Percentiles rank a stretch among this genome's conserved stretches.
phyloP scores from a whole-genome alignment of 2,888 invertebrate genomes.

The Drosophila gaucha region DNA sequence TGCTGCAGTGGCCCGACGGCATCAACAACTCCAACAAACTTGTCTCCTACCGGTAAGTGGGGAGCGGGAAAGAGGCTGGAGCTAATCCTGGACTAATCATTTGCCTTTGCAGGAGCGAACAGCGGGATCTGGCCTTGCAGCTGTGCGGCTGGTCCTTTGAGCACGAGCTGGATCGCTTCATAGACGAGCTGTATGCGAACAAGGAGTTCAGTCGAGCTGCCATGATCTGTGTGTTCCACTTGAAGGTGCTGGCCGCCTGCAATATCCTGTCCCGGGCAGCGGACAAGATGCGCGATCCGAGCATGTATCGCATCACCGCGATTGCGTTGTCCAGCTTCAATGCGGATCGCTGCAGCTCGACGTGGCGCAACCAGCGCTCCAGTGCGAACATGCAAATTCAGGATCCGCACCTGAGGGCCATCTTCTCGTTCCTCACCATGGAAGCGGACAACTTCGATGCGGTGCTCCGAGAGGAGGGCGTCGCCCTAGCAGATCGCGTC shows the following conservation, averaged over 20 bases:
- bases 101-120: constrained; percentile 86
- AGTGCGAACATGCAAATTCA: constrained; percentile 90
- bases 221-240: constrained; percentile 95
- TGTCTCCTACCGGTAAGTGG: constrained; percentile 77
- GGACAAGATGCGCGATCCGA: constrained; percentile 82
- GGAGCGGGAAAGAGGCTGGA: too few species aligned
- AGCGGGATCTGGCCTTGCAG: constrained; percentile 91
- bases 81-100: background rate
- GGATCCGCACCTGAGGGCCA: constrained; percentile 96
- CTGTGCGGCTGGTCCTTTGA: constrained; percentile 96
- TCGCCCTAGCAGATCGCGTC: constrained; percentile 94
- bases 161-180: constrained; percentile 88
- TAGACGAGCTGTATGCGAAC: constrained; percentile 90
- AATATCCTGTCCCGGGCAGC: constrained; percentile 93
- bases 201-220: constrained; percentile 92
- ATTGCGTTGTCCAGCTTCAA: constrained; percentile 94
- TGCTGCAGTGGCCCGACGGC: constrained; percentile 83
- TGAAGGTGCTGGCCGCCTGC: constrained; percentile 93
- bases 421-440: constrained; percentile 95
- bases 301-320: constrained; percentile 86
- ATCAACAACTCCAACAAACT: constrained; percentile 82
- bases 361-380: constrained; percentile 92
- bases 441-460: constrained; percentile 91
- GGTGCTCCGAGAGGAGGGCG: constrained; percentile 92
- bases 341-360: constrained; percentile 90